Evolutionary conservation across 2,888 invertebrate species (phyloP), one percentile per base, ranked within the genome.

Genomic region (Pristionchus maxplancki): DNA sequence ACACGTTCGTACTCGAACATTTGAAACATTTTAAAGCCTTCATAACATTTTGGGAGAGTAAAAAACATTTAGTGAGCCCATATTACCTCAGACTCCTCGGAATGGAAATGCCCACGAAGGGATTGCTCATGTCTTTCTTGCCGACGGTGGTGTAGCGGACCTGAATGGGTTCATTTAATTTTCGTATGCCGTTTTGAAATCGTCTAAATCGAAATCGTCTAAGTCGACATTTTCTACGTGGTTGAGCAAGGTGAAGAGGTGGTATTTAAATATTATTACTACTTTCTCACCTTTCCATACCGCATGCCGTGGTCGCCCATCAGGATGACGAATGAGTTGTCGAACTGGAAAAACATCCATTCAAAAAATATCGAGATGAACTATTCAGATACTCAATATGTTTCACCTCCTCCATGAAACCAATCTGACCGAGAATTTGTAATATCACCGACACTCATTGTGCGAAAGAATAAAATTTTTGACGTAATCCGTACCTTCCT

Each of bases 241-340:
- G n/a, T n/a, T n/a, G n/a, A n/a, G n/a, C n/a, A n/a, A n/a, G n/a
- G n/a, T n/a, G n/a, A n/a, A n/a, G n/a, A n/a, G n/a, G n/a, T n/a
- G n/a, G n/a, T n/a, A n/a, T n/a, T n/a, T n/a, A n/a, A n/a, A n/a
- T n/a, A n/a, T n/a, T n/a, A n/a, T n/a, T n/a, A n/a, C n/a, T n/a
- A n/a, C n/a, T n/a, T n/a, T n/a, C 31, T 50, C 15, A 67, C 50
- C 86, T 71, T 71, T 67, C 48, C 86, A 31, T 40, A 88, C 1
- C 92, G 88, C 20, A 91, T 83, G 13, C 92, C 92, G 84, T 92
- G 92, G 74, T 92, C 92, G 11, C 91, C 92, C 88, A 92, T 90
- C 13, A 92, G 40, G 67, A 92, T 88, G 0, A 92, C 90, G 87
- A 91, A 92, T 2, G 91, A 90, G 58, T 92, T 91, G 24, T 91